Base-by-base conservation (phyloP, 2,113 vertebrate genomes). In the Spea bombifrons region DNA sequence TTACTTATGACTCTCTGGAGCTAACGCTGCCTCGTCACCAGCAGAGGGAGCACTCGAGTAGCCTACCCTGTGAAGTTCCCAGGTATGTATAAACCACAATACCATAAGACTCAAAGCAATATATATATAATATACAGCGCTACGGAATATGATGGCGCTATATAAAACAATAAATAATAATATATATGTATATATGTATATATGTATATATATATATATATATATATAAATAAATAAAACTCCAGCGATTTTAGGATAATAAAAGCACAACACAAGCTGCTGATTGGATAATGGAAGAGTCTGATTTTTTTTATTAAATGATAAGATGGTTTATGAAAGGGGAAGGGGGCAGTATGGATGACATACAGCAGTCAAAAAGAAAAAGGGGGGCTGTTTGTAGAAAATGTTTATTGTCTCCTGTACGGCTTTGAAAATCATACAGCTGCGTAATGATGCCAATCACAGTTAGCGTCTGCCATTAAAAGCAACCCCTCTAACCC, bases 321-420 rank as follows among this genome's bases (percentile, higher is more conserved):
- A 66, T 61, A 49, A 55, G 13, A 79, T 66, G 61, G 13, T 2
- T 3, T 30, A 12, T 5, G 55, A 43, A 48, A 50, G 49, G 44
- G n/a, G 55, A 45, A 44, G 4, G 5, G 17, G 3, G 15, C 30
- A 30, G 59, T 16, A 67, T 30, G 10, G 43, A 50, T 43, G 46
- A 52, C 2, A 0, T 7, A 10, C 17, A 30, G 16, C 45, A 67
- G 17, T 17, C 30, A 67, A 50, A 61, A 61, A 13, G 30, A 49
- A 30, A 17, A 46, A 67, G 3, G 63, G 43, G 13, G 45, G 0
- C 61, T 12, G 48, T 50, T 79, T 79, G 76, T 79, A 79, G 47
- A 79, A 79, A 79, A 73, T 46, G 7, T 72, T 77, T 77, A 77
- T 77, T 76, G 16, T 78, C 49, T 57, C 59, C 59, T 53, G 15